Conservation (phyloP, 2,797 vertebrate genomes). For the Gymnoscopelus braueri region DNA sequence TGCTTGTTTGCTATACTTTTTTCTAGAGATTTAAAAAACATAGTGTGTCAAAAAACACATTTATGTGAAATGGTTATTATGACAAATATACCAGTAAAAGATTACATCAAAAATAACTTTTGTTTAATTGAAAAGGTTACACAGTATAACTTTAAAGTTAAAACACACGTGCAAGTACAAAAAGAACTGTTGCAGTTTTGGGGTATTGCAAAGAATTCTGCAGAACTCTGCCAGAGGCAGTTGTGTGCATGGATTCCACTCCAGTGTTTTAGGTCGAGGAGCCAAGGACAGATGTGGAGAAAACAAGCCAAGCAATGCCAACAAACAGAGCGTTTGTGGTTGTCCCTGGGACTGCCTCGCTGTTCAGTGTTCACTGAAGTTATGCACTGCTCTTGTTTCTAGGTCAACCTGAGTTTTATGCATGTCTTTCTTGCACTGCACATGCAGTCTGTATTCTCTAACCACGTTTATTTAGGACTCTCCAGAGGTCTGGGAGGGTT, state of each 20-base stretch:
- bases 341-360: constrained; percentile 42
- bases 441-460: constrained; percentile 1
- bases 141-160: no score
- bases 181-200: no score
- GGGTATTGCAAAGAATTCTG: constrained; percentile 1
- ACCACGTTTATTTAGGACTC: constrained; percentile 26
- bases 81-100: no score
- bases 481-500: constrained; percentile 19
- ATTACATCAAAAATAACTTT: no score
- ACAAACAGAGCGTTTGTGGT: constrained; percentile 41
- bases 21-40: no score
- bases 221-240: not conserved
- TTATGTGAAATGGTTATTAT: no score
- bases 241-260: constrained; percentile 15
- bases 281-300: constrained; percentile 54
- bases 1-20: no score
- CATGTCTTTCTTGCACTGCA: constrained; percentile 13
- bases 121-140: no score
- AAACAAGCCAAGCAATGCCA: constrained; percentile 42
- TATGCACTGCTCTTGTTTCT: constrained; percentile 47
- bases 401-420: constrained; percentile 55
- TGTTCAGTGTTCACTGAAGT: constrained; percentile 46
- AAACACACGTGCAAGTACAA: no score
- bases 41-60: no score
- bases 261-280: constrained; percentile 14